phyloP scores from a whole-genome alignment of 2,888 invertebrate species.

The Temnothorax ravouxi region DNA sequence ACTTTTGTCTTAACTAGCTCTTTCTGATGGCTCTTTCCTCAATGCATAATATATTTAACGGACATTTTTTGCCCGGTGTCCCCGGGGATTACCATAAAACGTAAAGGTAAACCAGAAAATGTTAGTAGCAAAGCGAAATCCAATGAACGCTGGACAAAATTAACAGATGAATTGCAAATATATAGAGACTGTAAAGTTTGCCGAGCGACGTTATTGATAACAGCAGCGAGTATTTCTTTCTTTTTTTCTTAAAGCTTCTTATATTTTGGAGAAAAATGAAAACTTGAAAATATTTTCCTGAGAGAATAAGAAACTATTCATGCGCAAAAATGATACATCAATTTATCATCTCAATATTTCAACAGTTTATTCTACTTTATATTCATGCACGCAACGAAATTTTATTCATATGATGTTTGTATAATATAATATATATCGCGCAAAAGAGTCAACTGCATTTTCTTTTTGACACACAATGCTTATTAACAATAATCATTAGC shows the following conservation, averaged over 20 bases:
- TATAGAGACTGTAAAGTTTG: constrained; percentile 45
- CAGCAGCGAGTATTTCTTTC: constrained; percentile 10
- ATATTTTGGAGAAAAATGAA: constrained; percentile 22
- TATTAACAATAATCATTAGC: constrained; percentile 72
- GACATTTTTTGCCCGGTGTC: constrained; percentile 21
- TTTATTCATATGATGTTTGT: constrained; percentile 34
- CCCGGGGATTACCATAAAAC: constrained; percentile 33
- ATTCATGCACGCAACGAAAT: neutral
- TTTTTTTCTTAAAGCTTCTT: constrained; percentile 17
- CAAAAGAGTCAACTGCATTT: constrained; percentile 54
- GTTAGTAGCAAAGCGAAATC: constrained; percentile 38
- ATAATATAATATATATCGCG: neutral
- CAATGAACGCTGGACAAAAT: constrained; percentile 49
- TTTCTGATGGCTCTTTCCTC: constrained; percentile 19
- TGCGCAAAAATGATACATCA: constrained; percentile 7
- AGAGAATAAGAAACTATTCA: constrained; percentile 32
- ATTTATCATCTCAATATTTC: constrained; percentile 26
- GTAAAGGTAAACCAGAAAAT: constrained; percentile 46
- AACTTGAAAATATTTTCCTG: constrained; percentile 16
- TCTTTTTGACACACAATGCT: constrained; percentile 53
- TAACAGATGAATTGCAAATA: constrained; percentile 55
- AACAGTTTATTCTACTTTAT: constrained; percentile 29
- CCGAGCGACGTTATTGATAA: constrained; percentile 31
- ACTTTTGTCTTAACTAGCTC: neutral
- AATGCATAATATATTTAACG: constrained; percentile 47